These are phyloP conservation scores for Margarornis squamiger DNA, from an alignment of 2,797 vertebrate species.

Conservation along the genomic window DNA sequence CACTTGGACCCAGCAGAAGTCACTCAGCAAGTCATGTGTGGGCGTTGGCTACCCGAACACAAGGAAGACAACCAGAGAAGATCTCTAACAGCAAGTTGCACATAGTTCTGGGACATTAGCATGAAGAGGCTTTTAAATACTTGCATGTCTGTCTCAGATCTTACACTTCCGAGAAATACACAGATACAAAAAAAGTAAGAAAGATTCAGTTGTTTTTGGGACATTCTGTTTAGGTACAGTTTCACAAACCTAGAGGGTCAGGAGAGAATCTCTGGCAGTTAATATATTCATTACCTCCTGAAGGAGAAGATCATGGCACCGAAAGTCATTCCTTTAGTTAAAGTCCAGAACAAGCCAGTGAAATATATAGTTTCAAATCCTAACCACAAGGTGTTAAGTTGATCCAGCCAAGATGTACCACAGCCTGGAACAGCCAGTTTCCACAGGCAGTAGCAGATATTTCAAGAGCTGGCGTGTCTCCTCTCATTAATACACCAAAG, in stretches of 20 bases:
- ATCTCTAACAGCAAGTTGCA: background rate
- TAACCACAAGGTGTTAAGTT: background rate
- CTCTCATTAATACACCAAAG: background rate
- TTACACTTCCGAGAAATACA: background rate
- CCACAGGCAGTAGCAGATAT: background rate
- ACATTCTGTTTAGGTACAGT: background rate
- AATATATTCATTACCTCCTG: background rate
- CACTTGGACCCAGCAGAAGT: background rate
- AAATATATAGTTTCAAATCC: background rate
- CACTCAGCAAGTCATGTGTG: background rate
- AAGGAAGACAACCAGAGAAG: background rate
- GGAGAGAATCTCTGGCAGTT: background rate
- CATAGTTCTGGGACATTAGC: background rate
- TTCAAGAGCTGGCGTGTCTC: background rate
- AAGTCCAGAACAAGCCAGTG: background rate
- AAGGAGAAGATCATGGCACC: background rate
- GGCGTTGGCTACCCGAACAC: background rate
- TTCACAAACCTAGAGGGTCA: background rate
- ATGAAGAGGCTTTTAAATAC: background rate
- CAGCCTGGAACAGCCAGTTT: background rate
- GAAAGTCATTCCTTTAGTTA: background rate
- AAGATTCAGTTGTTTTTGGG: background rate
- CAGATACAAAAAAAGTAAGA: fast-evolving
- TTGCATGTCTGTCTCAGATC: background rate
- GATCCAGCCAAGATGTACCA: background rate